Evolutionary conservation across 2,888 invertebrate species (phyloP), one percentile per base, ranked within the genome.

Genomic region (Scrobipalpa costella): DNA sequence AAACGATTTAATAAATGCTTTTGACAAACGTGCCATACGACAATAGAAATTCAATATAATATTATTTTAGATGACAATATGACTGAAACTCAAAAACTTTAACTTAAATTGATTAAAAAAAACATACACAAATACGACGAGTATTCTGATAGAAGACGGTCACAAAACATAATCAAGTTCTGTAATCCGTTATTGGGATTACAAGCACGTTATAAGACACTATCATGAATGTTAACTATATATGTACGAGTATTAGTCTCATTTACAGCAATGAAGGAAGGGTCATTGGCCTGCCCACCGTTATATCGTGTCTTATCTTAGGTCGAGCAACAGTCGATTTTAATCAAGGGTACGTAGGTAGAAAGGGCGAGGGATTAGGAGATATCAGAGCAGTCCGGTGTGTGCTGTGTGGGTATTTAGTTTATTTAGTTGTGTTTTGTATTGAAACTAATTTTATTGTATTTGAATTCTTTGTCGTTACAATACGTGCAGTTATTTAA

Each of bases 181-280:
- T 21, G 13, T 21, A 27, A 52, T 21, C 21, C 50, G 8, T 55
- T 15, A 55, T 34, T 19, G 52, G 55, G 55, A 55, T 55, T 69
- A 70, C 34, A 67, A 65, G 68, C 58, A 58, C 58, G 40, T 58
- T 19, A 8, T 40, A 58, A 40, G 9, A 9, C 58, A 17, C 13
- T 58, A 58, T 38, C 38, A 58, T 58, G n/a, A 49, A 61, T 61
- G 61, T 79, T 73, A 77, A 78, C 76, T 77, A 77, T 78, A 76
- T 77, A 77, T 78, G 78, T 78, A 84, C 84, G 83, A 27, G 78
- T 78, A 84, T 84, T 83, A 82, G 76, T 75, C 78, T 84, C 78
- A 84, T 86, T 85, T 81, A 77, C 76, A 77, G 77, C 73, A 34
- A 55, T 34, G 70, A 75, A 77, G 75, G 80, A 78, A 63, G 63